Percentiles rank a stretch among this genome's conserved stretches.
These are phyloP conservation scores for Nannoperca australis DNA, from an alignment of 2,797 vertebrate species.

Conservation along the genomic window DNA sequence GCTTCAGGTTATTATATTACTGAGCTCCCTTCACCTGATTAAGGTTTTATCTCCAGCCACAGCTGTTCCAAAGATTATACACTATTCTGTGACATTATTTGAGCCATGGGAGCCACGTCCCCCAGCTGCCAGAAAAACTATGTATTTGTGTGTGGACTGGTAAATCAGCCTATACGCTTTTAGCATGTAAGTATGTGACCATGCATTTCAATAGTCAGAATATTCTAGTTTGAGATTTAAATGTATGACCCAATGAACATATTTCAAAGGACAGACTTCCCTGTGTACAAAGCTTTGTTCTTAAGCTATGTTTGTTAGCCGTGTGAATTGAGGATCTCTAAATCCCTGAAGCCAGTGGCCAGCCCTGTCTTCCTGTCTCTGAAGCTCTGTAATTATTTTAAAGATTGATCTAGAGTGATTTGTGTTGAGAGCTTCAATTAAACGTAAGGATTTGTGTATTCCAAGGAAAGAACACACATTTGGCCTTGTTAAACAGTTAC, in stretches of 20 bases:
- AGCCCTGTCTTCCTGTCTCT: conserved; percentile 56
- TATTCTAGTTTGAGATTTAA: conserved; percentile 21
- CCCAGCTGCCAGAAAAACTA: conserved; percentile 56
- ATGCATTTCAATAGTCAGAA: conserved; percentile 32
- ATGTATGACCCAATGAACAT: conserved; percentile 21
- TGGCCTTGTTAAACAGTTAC: conserved; percentile 28
- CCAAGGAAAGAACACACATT: conserved; percentile 23
- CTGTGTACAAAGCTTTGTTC: conserved; percentile 49
- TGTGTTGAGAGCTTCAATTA: conserved; percentile 67
- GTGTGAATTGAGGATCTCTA: conserved; percentile 65
- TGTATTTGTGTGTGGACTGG: conserved; percentile 3
- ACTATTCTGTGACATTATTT: conserved; percentile 68
- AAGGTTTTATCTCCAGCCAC: conserved; percentile 80
- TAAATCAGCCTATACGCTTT: conserved; percentile 37
- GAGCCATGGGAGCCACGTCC: conserved; percentile 58
- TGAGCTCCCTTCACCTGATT: conserved; percentile 74
- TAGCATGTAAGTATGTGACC: conserved; percentile 2
- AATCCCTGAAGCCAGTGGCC: conserved; percentile 69
- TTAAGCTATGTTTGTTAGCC: conserved; percentile 52
- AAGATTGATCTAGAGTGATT: conserved; percentile 68
- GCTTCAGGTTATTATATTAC: conserved; percentile 83
- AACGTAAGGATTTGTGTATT: conserved; percentile 27
- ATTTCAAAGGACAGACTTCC: conserved; percentile 19
- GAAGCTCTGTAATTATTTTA: conserved; percentile 72
- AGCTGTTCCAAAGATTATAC: conserved; percentile 80